These are phyloP conservation scores for Scyliorhinus canicula DNA, from an alignment of 2,797 vertebrate genomes.

Conservation along the genomic window DNA sequence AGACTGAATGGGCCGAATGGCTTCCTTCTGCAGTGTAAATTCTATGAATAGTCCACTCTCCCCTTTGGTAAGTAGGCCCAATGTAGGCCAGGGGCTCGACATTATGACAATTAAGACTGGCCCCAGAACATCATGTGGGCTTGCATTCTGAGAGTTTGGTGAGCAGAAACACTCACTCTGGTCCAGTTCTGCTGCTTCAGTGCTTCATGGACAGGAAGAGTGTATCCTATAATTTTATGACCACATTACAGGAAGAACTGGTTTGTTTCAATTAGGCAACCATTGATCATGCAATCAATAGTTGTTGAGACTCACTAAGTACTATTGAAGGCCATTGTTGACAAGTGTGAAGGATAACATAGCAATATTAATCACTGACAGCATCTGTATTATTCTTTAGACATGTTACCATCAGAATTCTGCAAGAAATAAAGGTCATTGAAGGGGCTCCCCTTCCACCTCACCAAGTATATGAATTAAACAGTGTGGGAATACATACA, in stretches of 20 bases:
- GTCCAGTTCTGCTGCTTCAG: conserved; percentile 9
- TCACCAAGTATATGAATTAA: neutral
- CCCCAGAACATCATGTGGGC: neutral
- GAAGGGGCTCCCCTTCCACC: neutral
- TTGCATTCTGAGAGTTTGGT: neutral
- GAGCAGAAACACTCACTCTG: neutral
- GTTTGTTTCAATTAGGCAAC: conserved; percentile 30
- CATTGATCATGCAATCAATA: conserved; percentile 30
- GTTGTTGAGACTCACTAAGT: conserved; percentile 31
- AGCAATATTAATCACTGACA: conserved; percentile 23
- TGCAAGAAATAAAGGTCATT: neutral
- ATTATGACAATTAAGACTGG: neutral
- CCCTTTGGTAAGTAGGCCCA: neutral
- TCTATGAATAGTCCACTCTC: too few relatives aligned
- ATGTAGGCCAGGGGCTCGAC: too few relatives aligned
- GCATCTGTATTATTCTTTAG: conserved; percentile 28
- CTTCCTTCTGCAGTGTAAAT: too few relatives aligned
- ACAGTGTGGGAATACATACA: neutral
- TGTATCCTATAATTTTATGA: neutral
- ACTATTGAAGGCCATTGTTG: conserved; percentile 35
- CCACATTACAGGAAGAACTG: conserved; percentile 31
- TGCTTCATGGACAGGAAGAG: neutral
- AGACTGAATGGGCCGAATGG: too few relatives aligned
- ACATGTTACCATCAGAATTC: neutral
- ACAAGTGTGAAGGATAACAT: conserved; percentile 31